These are phyloP conservation scores for Diploscapter pachys DNA, from an alignment of 1,140 invertebrate genomes.

Conservation along the genomic window DNA sequence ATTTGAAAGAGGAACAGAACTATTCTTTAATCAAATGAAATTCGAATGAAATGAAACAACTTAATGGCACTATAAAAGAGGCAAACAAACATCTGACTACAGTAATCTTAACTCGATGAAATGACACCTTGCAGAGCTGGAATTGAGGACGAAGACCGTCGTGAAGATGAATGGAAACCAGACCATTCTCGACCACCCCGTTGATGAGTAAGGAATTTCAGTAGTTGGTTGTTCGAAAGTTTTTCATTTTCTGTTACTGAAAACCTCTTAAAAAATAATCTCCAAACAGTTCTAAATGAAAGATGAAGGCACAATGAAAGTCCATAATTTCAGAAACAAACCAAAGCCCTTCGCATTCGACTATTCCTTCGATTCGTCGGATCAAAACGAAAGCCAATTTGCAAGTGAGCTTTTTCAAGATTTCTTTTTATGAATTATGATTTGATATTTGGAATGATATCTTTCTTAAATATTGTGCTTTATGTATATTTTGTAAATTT, in stretches of 20 bases:
- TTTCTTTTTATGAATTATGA: not conserved
- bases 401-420: slow-evolving; percentile 58
- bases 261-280: not conserved
- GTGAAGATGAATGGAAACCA: slow-evolving; percentile 85
- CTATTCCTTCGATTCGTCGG: slow-evolving; percentile 76
- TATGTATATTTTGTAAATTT: not conserved
- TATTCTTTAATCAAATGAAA: too few species aligned
- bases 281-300: too few species aligned
- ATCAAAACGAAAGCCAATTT: slow-evolving; percentile 60
- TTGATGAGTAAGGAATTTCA: slow-evolving; percentile 54
- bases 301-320: not conserved
- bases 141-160: slow-evolving; percentile 85
- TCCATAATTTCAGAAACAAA: slow-evolving; percentile 43
- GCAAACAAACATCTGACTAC: slow-evolving; percentile 49
- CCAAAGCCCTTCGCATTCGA: slow-evolving; percentile 87
- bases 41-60: too few species aligned
- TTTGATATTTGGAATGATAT: not conserved
- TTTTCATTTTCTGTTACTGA: not conserved
- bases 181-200: slow-evolving; percentile 78
- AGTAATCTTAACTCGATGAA: not conserved
- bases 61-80: too few species aligned
- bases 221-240: too few species aligned
- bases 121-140: slow-evolving; percentile 71
- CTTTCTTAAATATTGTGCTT: slow-evolving; percentile 15
- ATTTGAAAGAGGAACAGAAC: too few species aligned